phyloP scores from a whole-genome alignment of 2,113 vertebrate genomes.

The Labrus mixtus region DNA sequence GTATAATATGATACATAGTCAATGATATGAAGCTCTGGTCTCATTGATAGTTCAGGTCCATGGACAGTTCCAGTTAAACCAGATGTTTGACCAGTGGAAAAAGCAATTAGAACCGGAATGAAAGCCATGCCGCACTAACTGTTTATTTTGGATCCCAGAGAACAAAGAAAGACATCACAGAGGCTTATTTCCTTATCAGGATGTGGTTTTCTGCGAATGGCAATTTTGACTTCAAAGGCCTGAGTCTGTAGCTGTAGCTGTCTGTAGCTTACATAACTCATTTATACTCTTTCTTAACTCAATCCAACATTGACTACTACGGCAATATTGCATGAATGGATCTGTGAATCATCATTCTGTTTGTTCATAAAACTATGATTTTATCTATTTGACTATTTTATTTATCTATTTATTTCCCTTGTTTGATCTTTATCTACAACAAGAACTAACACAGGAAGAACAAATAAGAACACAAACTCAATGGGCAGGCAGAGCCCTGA shows the following conservation, averaged over 20 bases:
- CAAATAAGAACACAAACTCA: neutral
- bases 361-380: too few species aligned
- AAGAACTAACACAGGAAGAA: neutral
- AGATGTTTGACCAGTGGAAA: neutral
- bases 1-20: neutral
- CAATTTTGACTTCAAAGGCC: conserved; percentile 35
- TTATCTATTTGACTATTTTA: too few species aligned
- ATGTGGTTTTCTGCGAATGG: conserved; percentile 2
- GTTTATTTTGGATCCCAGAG: conserved; percentile 10
- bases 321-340: neutral
- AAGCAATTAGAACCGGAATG: neutral
- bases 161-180: conserved; percentile 1
- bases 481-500: conserved; percentile 4
- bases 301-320: neutral
- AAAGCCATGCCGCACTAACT: neutral
- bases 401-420: neutral
- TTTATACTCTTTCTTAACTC: conserved; percentile 1
- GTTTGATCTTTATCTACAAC: neutral
- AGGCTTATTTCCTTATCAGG: conserved; percentile 13
- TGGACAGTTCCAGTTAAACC: too few species aligned
- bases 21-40: neutral
- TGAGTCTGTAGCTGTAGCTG: neutral
- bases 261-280: neutral
- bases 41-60: neutral
- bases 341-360: neutral